Evolutionary conservation across 2,888 invertebrate genomes (phyloP).

Genomic region (Teleogryllus oceanicus): DNA sequence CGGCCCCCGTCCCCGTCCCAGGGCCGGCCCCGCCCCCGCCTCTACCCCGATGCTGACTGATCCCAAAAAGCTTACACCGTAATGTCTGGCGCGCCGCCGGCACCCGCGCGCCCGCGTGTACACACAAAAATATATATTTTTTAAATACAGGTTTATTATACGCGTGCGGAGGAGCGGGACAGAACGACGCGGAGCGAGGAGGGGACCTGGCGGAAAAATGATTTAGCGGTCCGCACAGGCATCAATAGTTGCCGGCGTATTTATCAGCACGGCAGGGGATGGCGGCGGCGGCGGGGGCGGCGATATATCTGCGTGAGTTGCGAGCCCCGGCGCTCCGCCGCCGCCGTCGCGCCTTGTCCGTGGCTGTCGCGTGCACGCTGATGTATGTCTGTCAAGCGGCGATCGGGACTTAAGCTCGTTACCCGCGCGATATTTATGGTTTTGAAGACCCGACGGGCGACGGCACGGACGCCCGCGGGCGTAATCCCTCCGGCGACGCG

Average conservation of each 20-base stretch:
- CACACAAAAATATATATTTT: conserved; percentile 18
- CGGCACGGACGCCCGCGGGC: neutral
- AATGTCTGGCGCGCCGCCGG: neutral
- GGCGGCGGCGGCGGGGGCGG: neutral
- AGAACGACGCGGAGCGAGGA: neutral
- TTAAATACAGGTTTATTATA: conserved; percentile 18
- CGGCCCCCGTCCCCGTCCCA: too few species aligned
- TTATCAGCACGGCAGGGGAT: neutral
- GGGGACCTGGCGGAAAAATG: neutral
- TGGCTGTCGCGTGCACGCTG: neutral
- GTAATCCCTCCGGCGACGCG: neutral
- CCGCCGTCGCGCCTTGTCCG: conserved; percentile 6
- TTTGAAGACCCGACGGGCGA: neutral
- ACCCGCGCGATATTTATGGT: conserved; percentile 10
- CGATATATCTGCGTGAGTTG: conserved; percentile 9
- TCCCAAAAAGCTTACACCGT: conserved; percentile 18
- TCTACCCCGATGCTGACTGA: conserved; percentile 9
- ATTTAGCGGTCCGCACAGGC: conserved; percentile 18
- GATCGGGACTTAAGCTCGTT: conserved; percentile 18
- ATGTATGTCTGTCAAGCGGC: conserved; percentile 9
- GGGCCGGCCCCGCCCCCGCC: neutral
- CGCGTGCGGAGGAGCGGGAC: neutral
- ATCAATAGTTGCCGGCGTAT: conserved; percentile 11
- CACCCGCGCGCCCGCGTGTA: neutral
- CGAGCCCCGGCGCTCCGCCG: neutral